These are phyloP conservation scores for Lydus trimaculatus DNA, from an alignment of 2,888 invertebrate genomes.

Conservation along the genomic window DNA sequence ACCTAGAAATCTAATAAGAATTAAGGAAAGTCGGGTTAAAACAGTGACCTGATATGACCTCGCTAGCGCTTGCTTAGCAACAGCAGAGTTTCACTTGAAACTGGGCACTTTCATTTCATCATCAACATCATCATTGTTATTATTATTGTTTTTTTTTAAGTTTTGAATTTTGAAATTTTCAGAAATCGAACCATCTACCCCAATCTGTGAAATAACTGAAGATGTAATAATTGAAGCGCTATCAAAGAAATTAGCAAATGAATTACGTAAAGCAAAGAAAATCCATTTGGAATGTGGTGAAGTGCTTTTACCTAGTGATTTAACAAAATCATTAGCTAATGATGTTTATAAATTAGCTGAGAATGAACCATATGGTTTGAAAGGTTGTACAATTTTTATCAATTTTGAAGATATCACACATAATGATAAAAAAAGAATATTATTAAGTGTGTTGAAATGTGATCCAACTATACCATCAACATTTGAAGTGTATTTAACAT, in stretches of 20 bases:
- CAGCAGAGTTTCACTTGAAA: conserved; percentile 35
- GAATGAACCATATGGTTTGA: conserved; percentile 87
- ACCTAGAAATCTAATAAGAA: neutral
- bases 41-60: conserved; percentile 40
- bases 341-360: conserved; percentile 82
- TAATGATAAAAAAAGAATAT: conserved; percentile 68
- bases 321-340: conserved; percentile 77
- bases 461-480: conserved; percentile 87
- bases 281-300: conserved; percentile 82
- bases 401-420: conserved; percentile 75
- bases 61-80: conserved; percentile 41
- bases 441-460: conserved; percentile 81
- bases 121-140: conserved; percentile 19
- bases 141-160: conserved; percentile 27
- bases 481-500: conserved; percentile 85
- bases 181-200: conserved; percentile 52
- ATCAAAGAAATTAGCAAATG: conserved; percentile 77
- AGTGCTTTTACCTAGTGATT: conserved; percentile 82
- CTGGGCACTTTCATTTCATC: conserved; percentile 28
- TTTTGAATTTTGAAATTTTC: too few relatives aligned
- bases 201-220: conserved; percentile 54
- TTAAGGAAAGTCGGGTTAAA: conserved; percentile 21
- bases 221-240: conserved; percentile 72
- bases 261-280: conserved; percentile 80
- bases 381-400: conserved; percentile 83